These are phyloP conservation scores for Drosophila nebulosa DNA, from an alignment of 1,140 invertebrate species.

Conservation along the genomic window DNA sequence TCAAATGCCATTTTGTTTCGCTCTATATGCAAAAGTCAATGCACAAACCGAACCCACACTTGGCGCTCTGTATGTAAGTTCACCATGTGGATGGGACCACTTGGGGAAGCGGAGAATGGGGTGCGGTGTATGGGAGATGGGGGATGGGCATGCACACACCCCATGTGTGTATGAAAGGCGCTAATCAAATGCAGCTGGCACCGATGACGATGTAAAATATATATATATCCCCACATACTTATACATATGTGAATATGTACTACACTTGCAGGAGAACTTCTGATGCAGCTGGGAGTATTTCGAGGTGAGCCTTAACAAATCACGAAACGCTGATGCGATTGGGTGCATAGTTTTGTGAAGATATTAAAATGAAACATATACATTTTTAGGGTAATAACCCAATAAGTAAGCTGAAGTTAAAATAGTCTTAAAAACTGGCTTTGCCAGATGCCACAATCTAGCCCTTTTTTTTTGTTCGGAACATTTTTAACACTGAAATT, in stretches of 20 bases:
- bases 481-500: too few relatives aligned
- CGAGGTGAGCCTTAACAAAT: slow-evolving; percentile 32
- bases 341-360: too few relatives aligned
- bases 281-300: slow-evolving; percentile 3
- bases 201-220: slow-evolving; percentile 17
- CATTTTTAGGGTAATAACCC: too few relatives aligned
- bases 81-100: background rate
- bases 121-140: too few relatives aligned
- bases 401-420: too few relatives aligned
- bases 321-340: too few relatives aligned
- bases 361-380: too few relatives aligned
- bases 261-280: background rate
- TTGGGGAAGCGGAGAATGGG: background rate
- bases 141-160: background rate
- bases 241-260: too few relatives aligned
- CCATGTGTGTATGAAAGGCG: slow-evolving; percentile 19
- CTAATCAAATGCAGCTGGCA: slow-evolving; percentile 70
- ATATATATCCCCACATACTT: background rate
- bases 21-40: slow-evolving; percentile 15
- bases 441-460: too few relatives aligned
- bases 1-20: slow-evolving; percentile 57
- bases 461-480: too few relatives aligned
- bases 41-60: background rate
- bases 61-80: background rate
- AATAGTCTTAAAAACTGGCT: too few relatives aligned